Conservation (phyloP, 2,888 invertebrate genomes). For the Agrotis puta region DNA sequence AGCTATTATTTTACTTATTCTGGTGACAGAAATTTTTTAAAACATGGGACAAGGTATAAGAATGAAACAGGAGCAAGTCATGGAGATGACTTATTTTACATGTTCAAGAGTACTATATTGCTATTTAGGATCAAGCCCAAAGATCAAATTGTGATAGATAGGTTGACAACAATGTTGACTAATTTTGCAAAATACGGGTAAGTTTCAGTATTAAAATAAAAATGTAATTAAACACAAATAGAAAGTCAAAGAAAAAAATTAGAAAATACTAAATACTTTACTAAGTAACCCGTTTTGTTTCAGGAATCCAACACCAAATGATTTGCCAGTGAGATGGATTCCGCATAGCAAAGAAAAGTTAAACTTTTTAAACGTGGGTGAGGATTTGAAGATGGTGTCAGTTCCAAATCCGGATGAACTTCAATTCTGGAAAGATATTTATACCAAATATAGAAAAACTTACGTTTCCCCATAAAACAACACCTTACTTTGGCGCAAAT, state of each 20-base stretch:
- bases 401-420: constrained; percentile 73
- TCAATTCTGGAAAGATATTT: constrained; percentile 77
- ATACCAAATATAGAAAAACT: constrained; percentile 65
- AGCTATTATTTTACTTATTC: constrained; percentile 82
- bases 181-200: constrained; percentile 87
- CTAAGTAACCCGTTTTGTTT: constrained; percentile 6
- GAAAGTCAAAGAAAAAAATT: too few species aligned
- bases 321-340: constrained; percentile 74
- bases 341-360: constrained; percentile 71
- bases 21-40: constrained; percentile 81
- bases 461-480: constrained; percentile 16
- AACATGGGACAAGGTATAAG: constrained; percentile 69
- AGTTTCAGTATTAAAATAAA: constrained; percentile 9
- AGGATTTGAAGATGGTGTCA: constrained; percentile 72
- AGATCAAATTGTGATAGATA: constrained; percentile 77
- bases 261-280: neutral
- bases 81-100: constrained; percentile 82
- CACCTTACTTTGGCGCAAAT: neutral
- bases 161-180: constrained; percentile 81
- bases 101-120: constrained; percentile 77
- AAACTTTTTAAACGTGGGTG: constrained; percentile 75
- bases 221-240: neutral
- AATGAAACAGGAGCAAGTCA: constrained; percentile 80
- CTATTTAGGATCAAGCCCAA: constrained; percentile 72
- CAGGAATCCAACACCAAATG: constrained; percentile 78